Conservation (phyloP, 92 coral and sea anemone species). For the Epizoanthus ramosus region DNA sequence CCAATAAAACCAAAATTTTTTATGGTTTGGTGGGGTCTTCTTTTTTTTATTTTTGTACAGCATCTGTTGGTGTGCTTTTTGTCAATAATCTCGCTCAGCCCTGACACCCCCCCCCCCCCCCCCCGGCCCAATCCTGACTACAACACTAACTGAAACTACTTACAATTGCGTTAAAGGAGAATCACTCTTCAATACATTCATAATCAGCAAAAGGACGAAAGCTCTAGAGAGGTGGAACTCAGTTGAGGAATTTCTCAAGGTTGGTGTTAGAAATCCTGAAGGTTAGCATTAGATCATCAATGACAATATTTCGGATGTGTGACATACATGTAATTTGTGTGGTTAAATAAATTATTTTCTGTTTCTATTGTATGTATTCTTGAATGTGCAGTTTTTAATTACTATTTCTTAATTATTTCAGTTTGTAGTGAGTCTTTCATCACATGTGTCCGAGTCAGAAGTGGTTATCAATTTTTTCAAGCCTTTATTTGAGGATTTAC, state of each 20-base stretch:
- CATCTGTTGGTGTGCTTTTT: no score
- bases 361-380: background rate
- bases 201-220: constrained; percentile 51
- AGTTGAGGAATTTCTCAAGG: constrained; percentile 85
- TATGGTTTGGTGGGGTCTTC: no score
- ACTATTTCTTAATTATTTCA: constrained; percentile 22
- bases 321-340: background rate
- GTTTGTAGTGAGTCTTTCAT: constrained; percentile 79
- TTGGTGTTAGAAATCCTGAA: no score
- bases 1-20: no score
- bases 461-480: constrained; percentile 76
- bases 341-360: background rate
- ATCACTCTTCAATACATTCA: constrained; percentile 42
- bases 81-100: no score
- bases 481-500: constrained; percentile 83
- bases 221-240: constrained; percentile 58
- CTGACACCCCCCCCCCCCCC: no score
- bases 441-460: constrained; percentile 73
- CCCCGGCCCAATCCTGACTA: no score
- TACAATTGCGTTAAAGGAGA: constrained; percentile 34
- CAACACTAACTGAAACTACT: no score
- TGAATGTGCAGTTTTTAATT: background rate
- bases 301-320: no score
- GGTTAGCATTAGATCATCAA: background rate
- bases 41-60: no score